A percentile compares a stretch with the other conserved stretches of the same genome.
Evolutionary conservation across 2,888 invertebrate genomes (phyloP).

Genomic region (Leucophenga montana): DNA sequence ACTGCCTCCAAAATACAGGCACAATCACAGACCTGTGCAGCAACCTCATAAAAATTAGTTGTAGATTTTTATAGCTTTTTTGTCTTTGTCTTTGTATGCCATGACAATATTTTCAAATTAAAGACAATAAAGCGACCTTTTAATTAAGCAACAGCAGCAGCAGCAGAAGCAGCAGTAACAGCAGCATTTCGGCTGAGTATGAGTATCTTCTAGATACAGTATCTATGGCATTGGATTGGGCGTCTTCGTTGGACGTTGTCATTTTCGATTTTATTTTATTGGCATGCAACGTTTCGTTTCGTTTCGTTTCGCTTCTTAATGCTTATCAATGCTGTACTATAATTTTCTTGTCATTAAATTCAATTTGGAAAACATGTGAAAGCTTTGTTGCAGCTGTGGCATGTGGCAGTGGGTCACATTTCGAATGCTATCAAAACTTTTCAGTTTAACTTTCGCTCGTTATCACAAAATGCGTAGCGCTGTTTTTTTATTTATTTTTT

Average conservation of each 20-base stretch:
- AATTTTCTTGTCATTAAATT: slow-evolving; percentile 26
- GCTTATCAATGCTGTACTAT: slow-evolving; percentile 20
- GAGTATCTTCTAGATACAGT: slow-evolving; percentile 21
- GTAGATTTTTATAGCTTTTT: slow-evolving; percentile 55
- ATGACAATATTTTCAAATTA: slow-evolving; percentile 66
- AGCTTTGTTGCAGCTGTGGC: slow-evolving; percentile 41
- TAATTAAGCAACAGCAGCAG: slow-evolving; percentile 57
- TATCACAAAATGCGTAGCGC: slow-evolving; percentile 45
- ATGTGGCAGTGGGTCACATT: slow-evolving; percentile 4
- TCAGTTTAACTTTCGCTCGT: slow-evolving; percentile 60
- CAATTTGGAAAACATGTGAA: slow-evolving; percentile 49
- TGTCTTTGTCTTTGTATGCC: slow-evolving; percentile 50
- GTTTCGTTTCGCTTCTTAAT: slow-evolving; percentile 1
- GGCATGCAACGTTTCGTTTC: slow-evolving; percentile 14
- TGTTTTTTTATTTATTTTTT: too few species aligned
- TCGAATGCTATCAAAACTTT: slow-evolving; percentile 37
- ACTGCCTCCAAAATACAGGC: background rate
- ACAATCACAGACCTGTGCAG: slow-evolving; percentile 49
- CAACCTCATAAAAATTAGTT: slow-evolving; percentile 59
- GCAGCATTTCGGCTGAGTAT: background rate
- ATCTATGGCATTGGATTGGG: background rate
- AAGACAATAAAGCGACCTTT: slow-evolving; percentile 65
- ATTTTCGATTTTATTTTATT: slow-evolving; percentile 11
- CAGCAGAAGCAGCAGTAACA: slow-evolving; percentile 48
- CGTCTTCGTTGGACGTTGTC: background rate